phyloP scores from a whole-genome alignment of 2,113 vertebrate genomes.

The Pampusana beccarii region DNA sequence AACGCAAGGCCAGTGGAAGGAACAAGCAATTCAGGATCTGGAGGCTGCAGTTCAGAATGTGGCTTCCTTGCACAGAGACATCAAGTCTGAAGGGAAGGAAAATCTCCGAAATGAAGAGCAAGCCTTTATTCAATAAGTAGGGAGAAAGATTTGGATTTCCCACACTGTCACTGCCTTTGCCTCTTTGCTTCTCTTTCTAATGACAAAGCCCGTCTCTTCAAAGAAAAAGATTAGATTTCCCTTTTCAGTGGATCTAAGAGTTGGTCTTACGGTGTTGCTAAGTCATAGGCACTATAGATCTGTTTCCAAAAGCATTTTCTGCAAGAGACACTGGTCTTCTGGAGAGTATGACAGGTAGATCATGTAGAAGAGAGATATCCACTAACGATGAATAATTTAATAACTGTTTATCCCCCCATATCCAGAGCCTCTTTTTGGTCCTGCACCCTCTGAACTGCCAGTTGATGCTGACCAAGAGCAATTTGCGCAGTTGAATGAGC shows the following conservation, averaged over 20 bases:
- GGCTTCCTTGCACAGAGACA: neutral
- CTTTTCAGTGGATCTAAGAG: neutral
- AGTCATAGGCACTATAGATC: neutral
- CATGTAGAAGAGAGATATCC: neutral
- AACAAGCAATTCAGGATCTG: neutral
- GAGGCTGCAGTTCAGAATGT: neutral
- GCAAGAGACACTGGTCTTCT: neutral
- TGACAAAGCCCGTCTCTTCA: neutral
- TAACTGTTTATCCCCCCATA: neutral
- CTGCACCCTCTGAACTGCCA: neutral
- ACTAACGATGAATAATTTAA: neutral
- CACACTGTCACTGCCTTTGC: neutral
- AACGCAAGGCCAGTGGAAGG: neutral
- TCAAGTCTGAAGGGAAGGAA: neutral
- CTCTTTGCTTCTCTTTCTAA: neutral
- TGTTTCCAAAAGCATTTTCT: neutral
- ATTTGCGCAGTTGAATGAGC: no score
- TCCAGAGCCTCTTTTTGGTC: neutral
- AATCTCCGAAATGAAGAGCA: neutral
- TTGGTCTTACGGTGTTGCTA: accelerated
- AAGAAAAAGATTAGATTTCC: neutral
- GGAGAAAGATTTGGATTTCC: neutral
- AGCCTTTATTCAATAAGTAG: neutral
- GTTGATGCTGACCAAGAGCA: neutral
- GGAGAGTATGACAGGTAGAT: neutral